Evolutionary conservation across 2,888 invertebrate genomes (phyloP).

Genomic region (Macaria notata): DNA sequence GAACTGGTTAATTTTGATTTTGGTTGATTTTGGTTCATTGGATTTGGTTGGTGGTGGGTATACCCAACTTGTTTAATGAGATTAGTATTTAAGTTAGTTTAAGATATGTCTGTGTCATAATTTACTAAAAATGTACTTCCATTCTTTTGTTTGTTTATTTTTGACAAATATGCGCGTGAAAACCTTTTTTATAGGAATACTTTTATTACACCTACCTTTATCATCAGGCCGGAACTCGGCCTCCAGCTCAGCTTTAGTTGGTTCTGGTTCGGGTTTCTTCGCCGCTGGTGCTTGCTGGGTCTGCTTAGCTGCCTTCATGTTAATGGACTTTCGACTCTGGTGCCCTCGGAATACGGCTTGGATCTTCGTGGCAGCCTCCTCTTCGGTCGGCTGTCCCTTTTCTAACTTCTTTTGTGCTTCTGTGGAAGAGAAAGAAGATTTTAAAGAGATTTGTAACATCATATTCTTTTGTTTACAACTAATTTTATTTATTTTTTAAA

Average conservation of each 20-base stretch:
- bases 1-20: no score
- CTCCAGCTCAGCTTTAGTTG: slow-evolving; percentile 87
- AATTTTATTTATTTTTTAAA: no score
- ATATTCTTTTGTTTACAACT: no score
- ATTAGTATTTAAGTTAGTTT: no score
- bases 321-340: slow-evolving; percentile 89
- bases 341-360: slow-evolving; percentile 94
- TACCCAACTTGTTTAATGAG: no score
- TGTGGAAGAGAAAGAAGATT: slow-evolving; percentile 25
- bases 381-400: slow-evolving; percentile 56
- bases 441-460: background rate
- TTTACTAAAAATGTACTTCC: no score
- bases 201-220: slow-evolving; percentile 81
- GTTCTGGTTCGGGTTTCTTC: slow-evolving; percentile 73
- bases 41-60: no score
- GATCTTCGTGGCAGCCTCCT: slow-evolving; percentile 92
- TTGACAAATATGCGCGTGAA: no score
- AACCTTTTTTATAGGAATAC: background rate
- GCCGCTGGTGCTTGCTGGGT: slow-evolving; percentile 9
- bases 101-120: no score
- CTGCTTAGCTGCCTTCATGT: slow-evolving; percentile 84
- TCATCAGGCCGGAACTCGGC: slow-evolving; percentile 91
- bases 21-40: no score
- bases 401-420: slow-evolving; percentile 51
- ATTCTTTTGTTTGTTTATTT: no score